These are phyloP conservation scores for Philhelius pedissequus DNA, from an alignment of 2,888 invertebrate genomes.

Conservation along the genomic window DNA sequence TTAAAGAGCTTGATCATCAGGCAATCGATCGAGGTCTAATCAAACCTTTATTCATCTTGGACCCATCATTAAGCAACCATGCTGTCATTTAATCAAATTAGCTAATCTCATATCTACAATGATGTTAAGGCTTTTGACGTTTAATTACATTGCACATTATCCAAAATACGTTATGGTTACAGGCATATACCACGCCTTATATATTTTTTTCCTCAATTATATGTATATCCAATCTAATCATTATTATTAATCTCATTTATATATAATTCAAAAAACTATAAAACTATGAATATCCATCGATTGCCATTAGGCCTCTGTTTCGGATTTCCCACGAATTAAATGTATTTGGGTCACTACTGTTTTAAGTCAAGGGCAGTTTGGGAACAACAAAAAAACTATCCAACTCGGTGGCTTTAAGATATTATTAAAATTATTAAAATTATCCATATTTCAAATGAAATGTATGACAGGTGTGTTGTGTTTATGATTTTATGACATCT, in stretches of 20 bases:
- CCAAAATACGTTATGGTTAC: not conserved
- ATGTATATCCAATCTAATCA: not conserved
- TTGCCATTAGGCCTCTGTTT: not conserved
- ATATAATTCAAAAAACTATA: not conserved
- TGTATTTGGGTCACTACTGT: slow-evolving; percentile 26
- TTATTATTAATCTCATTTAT: not conserved
- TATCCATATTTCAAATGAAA: not conserved
- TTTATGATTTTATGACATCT: slow-evolving; percentile 34
- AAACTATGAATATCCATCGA: not conserved
- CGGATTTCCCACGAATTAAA: slow-evolving; percentile 46
- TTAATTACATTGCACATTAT: not conserved
- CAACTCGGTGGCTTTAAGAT: slow-evolving; percentile 23
- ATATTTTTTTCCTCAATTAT: not conserved
- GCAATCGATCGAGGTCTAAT: not conserved
- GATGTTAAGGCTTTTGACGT: not conserved
- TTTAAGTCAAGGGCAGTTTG: not conserved
- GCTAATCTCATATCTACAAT: not conserved
- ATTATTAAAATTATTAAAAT: slow-evolving; percentile 7
- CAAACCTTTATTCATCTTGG: not conserved
- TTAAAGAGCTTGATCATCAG: not conserved
- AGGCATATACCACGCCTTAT: not conserved
- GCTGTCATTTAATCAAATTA: not conserved
- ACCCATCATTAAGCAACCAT: not conserved
- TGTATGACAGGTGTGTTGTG: slow-evolving; percentile 29
- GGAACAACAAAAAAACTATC: not conserved